Evolutionary conservation across 2,888 invertebrate species (phyloP), one percentile per base, ranked within the genome.

Genomic region (Podabrus alpinus): DNA sequence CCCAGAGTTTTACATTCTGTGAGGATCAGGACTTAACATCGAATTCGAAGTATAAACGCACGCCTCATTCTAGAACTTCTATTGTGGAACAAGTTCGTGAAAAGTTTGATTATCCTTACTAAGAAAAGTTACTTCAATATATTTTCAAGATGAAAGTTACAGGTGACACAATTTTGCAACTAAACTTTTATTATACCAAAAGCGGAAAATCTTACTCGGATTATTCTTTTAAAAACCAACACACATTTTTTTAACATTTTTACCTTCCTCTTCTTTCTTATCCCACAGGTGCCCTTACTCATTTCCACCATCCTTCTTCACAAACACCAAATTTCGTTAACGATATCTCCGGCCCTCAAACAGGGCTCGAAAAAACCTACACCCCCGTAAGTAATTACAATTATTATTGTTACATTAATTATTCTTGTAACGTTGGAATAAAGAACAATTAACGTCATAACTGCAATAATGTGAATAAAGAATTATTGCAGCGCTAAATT

Each of bases 1-100:
- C 81, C 78, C 75, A 75, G 78, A 79, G 76, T 81, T 81, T 81
- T 81, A 79, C 79, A 81, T 81, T 81, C 80, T 79, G 78, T 76
- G 80, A 79, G 79, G 79, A 79, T 78, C 79, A 77, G 78, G 75
- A 75, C 79, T 79, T 79, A 78, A 74, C 79, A 77, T 74, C 76
- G 77, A 78, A 79, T 80, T 77, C 77, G 76, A 77, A 76, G 74
- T 73, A 77, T 75, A 78, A 73, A 76, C 72, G 74, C 73, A 75
- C 72, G 69, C 74, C 71, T 74, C 73, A 74, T 78, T 78, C 75
- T 77, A 60, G 69, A 76, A 72, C 77, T 74, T 75, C 79, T 73
- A 77, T 79, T 79, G 79, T 79, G 76, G 77, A 77, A 77, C 77
- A 77, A 79, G 70, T 78, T 71, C 69, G 71, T 67, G 73, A 72